phyloP scores from a whole-genome alignment of 2,888 invertebrate genomes.

The Platerodrilus igneus region DNA sequence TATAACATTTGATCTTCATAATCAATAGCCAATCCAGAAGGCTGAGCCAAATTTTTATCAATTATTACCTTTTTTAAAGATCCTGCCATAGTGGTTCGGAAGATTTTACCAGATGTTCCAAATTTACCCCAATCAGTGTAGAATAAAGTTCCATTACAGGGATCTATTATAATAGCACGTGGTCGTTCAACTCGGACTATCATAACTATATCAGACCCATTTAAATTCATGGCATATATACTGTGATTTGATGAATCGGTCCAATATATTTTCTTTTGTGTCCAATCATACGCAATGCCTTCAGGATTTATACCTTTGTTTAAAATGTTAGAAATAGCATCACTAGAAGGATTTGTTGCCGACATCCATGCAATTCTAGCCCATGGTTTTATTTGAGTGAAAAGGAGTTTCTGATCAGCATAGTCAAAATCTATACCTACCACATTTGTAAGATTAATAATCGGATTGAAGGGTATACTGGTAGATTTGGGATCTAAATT shows the following conservation, averaged over 20 bases:
- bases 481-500: conserved; percentile 79
- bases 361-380: conserved; percentile 80
- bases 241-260: conserved; percentile 93
- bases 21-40: conserved; percentile 93
- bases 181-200: conserved; percentile 91
- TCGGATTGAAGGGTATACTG: conserved; percentile 77
- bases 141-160: conserved; percentile 91
- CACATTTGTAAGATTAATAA: conserved; percentile 83
- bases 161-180: conserved; percentile 91
- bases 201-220: conserved; percentile 83
- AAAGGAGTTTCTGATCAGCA: conserved; percentile 78
- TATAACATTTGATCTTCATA: conserved; percentile 89
- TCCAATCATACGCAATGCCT: conserved; percentile 96
- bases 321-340: conserved; percentile 63
- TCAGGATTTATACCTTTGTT: conserved; percentile 84
- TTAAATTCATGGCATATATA: conserved; percentile 91
- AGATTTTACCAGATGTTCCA: conserved; percentile 90
- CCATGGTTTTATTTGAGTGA: conserved; percentile 91
- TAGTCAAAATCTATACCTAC: conserved; percentile 96
- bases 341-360: conserved; percentile 61
- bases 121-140: conserved; percentile 96
- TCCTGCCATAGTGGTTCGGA: conserved; percentile 94
- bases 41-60: conserved; percentile 86
- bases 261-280: conserved; percentile 96
- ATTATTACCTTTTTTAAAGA: conserved; percentile 84